Evolutionary conservation across 2,113 vertebrate species (phyloP).

Genomic region (Mystacornis crossleyi): DNA sequence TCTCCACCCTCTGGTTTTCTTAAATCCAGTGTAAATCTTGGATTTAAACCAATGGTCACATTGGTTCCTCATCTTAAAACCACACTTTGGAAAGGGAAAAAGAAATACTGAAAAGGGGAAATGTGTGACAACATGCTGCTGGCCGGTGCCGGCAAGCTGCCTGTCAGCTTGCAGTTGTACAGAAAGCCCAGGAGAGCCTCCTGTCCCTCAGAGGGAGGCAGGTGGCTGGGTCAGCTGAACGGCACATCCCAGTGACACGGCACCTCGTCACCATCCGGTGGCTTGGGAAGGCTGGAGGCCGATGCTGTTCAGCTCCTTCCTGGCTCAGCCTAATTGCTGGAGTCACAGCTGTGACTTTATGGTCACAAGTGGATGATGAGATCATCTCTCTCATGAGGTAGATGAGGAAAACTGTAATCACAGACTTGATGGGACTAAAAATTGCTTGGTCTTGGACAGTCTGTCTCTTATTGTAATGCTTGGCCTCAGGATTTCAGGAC

Average conservation of each 20-base stretch:
- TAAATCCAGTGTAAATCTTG: not conserved
- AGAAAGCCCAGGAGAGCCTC: not conserved
- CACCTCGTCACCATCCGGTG: not conserved
- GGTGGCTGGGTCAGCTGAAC: not conserved
- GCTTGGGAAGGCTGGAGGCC: not conserved
- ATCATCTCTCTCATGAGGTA: conserved; percentile 30
- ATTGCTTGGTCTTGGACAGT: not conserved
- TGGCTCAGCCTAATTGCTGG: not conserved
- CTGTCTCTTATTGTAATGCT: not conserved
- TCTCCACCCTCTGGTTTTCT: not conserved
- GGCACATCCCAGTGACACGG: not conserved
- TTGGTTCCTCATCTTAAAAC: not conserved
- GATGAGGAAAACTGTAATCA: conserved; percentile 32
- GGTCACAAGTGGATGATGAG: conserved; percentile 41
- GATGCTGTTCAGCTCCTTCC: not conserved
- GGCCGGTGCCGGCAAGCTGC: not conserved
- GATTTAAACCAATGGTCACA: too few species aligned
- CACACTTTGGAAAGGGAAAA: not conserved
- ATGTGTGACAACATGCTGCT: accelerated
- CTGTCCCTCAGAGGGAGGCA: not conserved
- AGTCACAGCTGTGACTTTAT: conserved; percentile 19
- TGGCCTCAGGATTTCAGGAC: not conserved
- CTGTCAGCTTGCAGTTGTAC: not conserved
- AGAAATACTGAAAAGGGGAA: not conserved
- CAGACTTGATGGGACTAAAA: conserved; percentile 4